Base-by-base conservation (phyloP, 2,888 invertebrate genomes). In the Hemicrepidius hirtus region DNA sequence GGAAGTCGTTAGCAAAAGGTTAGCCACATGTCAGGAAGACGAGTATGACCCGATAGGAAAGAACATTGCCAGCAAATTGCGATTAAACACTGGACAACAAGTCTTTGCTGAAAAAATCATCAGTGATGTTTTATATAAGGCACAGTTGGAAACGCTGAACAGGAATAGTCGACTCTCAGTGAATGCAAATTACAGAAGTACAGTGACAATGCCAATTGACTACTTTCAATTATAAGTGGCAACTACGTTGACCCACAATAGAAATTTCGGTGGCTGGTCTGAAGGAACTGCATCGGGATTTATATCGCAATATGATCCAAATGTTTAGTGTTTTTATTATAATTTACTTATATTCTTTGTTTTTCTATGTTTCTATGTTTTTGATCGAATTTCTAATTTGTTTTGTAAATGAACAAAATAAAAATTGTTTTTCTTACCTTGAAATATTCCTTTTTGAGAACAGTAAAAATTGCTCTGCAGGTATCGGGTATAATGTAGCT, bases 81-180 rank as follows among this genome's bases (percentile, higher is more conserved):
- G 40, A n/a, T 40, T 40, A 40, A 40, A 40, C 3, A 3, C 40
- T 40, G 40, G 40, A 40, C 40, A 40, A 40, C 5, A 40, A 40
- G n/a, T 40, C 12, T 12, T 40, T 40, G n/a, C 40, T 12, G 40
- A 40, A 40, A 40, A 40, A 12, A 40, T 12, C n/a, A 40, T 40
- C 40, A 12, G 40, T n/a, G 40, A 40, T 40, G 40, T 40, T 40
- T n/a, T 40, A 6, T 40, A 40, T 40, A 3, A 40, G n/a, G 40
- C 40, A 40, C 40, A 40, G 12, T 40, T 40, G n/a, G 40, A 40
- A 40, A 40, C 40, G n/a, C n/a, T 40, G n/a, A 40, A 3, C 40
- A 40, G 40, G 12, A 40, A 12, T 12, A n/a, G 40, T 40, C 40
- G 40, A 40, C 40, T 40, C 12, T 12, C n/a, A 40, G 40, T 40